phyloP scores from a whole-genome alignment of 2,113 vertebrate species.

The Cyprinodon tularosa region DNA sequence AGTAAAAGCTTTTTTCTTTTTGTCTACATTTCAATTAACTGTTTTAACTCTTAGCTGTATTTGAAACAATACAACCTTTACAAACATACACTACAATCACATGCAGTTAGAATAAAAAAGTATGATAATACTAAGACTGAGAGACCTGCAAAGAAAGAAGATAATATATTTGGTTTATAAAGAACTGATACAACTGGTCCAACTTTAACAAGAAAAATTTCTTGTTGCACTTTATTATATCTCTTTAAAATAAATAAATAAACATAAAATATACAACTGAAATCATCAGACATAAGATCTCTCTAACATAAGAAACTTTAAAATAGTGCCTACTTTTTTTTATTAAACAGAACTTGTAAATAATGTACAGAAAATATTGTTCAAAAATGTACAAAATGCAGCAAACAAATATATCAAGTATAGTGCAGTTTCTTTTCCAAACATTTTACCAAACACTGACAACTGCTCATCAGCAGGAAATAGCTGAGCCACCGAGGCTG shows the following conservation, averaged over 20 bases:
- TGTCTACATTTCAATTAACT: background rate
- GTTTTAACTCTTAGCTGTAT: background rate
- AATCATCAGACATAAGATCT: constrained; percentile 80
- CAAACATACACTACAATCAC: background rate
- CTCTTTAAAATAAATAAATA: constrained; percentile 93
- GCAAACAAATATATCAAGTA: constrained; percentile 78
- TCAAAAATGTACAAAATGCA: constrained; percentile 80
- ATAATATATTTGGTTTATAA: background rate
- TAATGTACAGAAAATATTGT: constrained; percentile 80
- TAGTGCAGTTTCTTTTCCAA: constrained; percentile 60
- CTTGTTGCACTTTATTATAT: constrained; percentile 77
- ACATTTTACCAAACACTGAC: constrained; percentile 39
- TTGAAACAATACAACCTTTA: background rate
- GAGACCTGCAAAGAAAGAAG: background rate
- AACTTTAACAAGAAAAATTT: constrained; percentile 46
- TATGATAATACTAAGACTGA: background rate
- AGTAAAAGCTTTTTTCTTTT: background rate
- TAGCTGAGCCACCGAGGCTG: constrained; percentile 41
- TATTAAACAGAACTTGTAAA: constrained; percentile 79
- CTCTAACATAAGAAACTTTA: constrained; percentile 76
- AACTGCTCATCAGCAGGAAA: constrained; percentile 26
- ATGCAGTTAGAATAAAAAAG: background rate
- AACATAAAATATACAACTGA: constrained; percentile 85
- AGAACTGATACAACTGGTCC: background rate
- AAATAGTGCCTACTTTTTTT: constrained; percentile 71